Percentiles rank a stretch among this genome's conserved stretches.
These are phyloP conservation scores for Sphaerophoria taeniata DNA, from an alignment of 2,888 invertebrate species.

Conservation along the genomic window DNA sequence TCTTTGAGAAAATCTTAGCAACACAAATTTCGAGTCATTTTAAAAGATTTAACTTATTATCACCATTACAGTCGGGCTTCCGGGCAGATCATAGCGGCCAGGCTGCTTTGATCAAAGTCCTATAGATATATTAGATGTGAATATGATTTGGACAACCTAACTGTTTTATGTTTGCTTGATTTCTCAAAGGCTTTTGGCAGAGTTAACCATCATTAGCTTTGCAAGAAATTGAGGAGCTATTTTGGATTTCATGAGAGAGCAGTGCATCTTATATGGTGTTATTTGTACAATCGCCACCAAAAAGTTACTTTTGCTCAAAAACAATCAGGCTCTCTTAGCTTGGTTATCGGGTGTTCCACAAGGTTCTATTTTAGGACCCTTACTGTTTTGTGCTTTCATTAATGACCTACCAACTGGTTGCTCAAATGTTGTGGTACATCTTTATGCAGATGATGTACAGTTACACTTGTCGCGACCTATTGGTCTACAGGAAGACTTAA, in stretches of 20 bases:
- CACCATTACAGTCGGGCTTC: no score
- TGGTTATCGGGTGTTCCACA: neutral
- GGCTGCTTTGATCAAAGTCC: neutral
- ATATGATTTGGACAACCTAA: neutral
- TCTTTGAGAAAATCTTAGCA: no score
- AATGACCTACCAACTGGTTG: neutral
- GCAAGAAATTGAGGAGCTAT: neutral
- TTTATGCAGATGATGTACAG: neutral
- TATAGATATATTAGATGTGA: neutral
- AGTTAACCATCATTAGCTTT: neutral
- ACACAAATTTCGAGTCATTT: no score
- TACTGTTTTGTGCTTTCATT: neutral
- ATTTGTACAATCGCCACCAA: neutral
- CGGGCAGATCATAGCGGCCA: no score
- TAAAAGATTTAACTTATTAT: no score
- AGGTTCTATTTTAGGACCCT: slow-evolving; percentile 3
- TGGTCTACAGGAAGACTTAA: neutral
- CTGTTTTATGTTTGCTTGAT: neutral
- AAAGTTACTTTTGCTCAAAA: neutral
- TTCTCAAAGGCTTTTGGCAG: neutral
- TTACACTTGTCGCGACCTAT: neutral
- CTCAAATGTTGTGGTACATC: neutral
- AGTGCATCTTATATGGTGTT: neutral
- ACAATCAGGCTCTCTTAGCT: neutral
- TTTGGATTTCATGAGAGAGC: neutral